Evolutionary conservation across 2,888 invertebrate species (phyloP), one percentile per base, ranked within the genome.

Genomic region (Desoria tigrina): DNA sequence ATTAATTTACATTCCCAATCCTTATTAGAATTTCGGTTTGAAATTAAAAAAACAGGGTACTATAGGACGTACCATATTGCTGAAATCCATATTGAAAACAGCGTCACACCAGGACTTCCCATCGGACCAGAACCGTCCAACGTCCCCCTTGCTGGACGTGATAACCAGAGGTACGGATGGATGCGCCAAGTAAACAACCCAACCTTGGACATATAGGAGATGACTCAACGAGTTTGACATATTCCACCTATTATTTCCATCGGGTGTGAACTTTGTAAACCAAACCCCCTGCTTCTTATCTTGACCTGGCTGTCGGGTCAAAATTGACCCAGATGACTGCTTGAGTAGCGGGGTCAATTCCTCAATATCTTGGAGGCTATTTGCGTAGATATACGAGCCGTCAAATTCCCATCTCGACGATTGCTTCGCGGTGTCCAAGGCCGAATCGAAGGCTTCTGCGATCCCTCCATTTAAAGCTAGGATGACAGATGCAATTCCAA

Each of bases 41-140:
- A 39, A 39, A 11, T 9, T 24, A 53, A 18, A n/a, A n/a, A n/a
- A n/a, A n/a, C n/a, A n/a, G n/a, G n/a, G n/a, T n/a, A n/a, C n/a
- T n/a, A n/a, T n/a, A n/a, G n/a, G 18, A 49, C 49, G 14, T 56
- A 68, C 68, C 42, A 37, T 6, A 14, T 59, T 60, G 1, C 24
- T 1, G 16, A 57, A 32, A 23, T 62, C 56, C 16, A 72, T 61
- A 11, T 54, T 37, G 32, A 72, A 50, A 27, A 68, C 23, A 1
- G 68, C 72, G 24, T 69, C 69, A 64, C 72, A 72, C 72, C 72
- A 72, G 11, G 50, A 32, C 50, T 42, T 63, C 26, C 69, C 72
- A 62, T 72, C 63, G 4, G 72, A 72, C 66, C 68, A 69, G 28
- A 66, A 72, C 21, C 55, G 63, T 2, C 64, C 69, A 3, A 69